Evolutionary conservation across 2,888 invertebrate species (phyloP), one percentile per base, ranked within the genome.

Genomic region (Phrixothrix hirtus): DNA sequence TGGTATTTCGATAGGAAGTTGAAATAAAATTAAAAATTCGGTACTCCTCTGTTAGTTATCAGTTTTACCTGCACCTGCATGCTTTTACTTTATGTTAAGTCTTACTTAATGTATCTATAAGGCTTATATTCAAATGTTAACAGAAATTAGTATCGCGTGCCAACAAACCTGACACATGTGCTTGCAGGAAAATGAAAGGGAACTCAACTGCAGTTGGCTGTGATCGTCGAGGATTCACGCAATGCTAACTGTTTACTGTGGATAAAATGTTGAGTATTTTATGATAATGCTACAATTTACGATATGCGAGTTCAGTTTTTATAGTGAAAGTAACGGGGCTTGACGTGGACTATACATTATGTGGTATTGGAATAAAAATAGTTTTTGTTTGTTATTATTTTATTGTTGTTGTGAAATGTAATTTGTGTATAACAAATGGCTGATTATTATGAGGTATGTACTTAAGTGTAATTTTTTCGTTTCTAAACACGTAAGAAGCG

Each of bases 121-220:
- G 56, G 49, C 9, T 34, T 21, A 59, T 37, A 48, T 35, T 58
- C 44, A 43, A 31, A 13, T 38, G 31, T 14, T 15, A 17, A 34
- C 21, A 48, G 39, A 52, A 51, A 42, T 57, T 59, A 52, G 56
- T 50, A 56, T 58, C 59, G 61, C 59, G 61, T 61, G 59, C 61
- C 58, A 47, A 43, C 52, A 29, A 48, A 44, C 55, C 55, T 53
- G 51, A 42, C 57, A 59, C 57, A 59, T 57, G 59, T 54, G 55
- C 47, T 53, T 46, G 38, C 30, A 45, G 38, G 34, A 39, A 32
- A 52, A 48, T 48, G 45, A 48, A 54, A 54, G 46, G 47, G 44
- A 48, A 50, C 37, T 38, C 48, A 31, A 35, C 44, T 35, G 54
- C 43, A 54, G 48, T 54, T 44, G 49, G 32, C 34, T 39, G 39